phyloP scores from a whole-genome alignment of 1,140 invertebrate genomes.

The Pogonomyrmex californicus region DNA sequence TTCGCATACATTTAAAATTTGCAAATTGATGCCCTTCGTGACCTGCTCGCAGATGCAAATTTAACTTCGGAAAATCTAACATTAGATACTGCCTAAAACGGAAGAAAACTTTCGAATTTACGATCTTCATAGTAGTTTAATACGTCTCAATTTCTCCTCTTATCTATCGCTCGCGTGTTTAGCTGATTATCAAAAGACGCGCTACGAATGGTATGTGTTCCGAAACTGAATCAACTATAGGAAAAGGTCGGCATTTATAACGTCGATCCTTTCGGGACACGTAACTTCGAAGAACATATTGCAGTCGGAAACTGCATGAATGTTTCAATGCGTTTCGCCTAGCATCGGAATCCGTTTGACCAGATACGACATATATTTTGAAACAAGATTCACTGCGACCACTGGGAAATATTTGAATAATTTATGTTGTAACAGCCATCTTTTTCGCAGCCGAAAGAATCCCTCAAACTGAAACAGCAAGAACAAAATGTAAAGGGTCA shows the following conservation, averaged over 20 bases:
- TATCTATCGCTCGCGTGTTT: neutral
- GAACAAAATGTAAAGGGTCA: constrained; percentile 66
- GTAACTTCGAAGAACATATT: constrained; percentile 40
- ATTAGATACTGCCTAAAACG: neutral
- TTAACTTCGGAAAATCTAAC: constrained; percentile 38
- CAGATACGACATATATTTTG: constrained; percentile 34
- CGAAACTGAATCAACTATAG: neutral
- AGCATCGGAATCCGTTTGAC: constrained; percentile 5
- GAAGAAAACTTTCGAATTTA: constrained; percentile 3
- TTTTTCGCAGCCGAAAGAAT: constrained; percentile 34
- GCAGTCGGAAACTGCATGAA: constrained; percentile 38
- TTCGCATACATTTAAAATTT: constrained; percentile 28
- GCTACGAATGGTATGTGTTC: neutral
- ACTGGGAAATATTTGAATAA: constrained; percentile 65
- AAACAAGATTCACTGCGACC: constrained; percentile 26
- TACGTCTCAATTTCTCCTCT: constrained; percentile 18
- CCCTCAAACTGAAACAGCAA: neutral
- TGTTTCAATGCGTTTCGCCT: constrained; percentile 51
- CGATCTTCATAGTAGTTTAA: neutral
- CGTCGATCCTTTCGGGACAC: constrained; percentile 13
- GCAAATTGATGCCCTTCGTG: constrained; percentile 37
- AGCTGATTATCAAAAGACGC: constrained; percentile 17
- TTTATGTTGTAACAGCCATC: constrained; percentile 60
- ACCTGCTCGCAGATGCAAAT: constrained; percentile 21
- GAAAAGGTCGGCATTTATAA: constrained; percentile 20